Evolutionary conservation across 1,140 invertebrate genomes (phyloP).

Genomic region (Galleria mellonella): DNA sequence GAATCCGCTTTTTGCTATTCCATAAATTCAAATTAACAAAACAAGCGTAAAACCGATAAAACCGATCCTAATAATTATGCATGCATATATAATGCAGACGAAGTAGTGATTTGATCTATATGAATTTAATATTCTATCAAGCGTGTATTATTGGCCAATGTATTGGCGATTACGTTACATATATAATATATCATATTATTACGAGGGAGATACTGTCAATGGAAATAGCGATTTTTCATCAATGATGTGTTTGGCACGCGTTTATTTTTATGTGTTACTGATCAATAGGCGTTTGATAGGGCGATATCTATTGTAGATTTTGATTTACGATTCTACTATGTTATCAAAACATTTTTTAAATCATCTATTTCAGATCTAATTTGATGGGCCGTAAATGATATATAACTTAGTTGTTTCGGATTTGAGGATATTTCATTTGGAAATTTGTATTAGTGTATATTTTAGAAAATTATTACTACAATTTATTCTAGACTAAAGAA

Average conservation of each 20-base stretch:
- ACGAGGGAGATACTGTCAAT: conserved; percentile 38
- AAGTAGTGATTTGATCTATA: conserved; percentile 38
- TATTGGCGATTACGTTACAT: conserved; percentile 5
- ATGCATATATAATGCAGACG: conserved; percentile 46
- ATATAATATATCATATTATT: conserved; percentile 47
- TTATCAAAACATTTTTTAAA: conserved; percentile 25
- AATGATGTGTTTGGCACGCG: conserved; percentile 51
- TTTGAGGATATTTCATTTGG: too few relatives aligned
- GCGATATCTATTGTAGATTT: conserved; percentile 31
- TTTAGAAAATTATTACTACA: too few relatives aligned
- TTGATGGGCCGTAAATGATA: conserved; percentile 26
- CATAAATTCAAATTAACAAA: conserved; percentile 26
- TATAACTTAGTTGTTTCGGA: conserved; percentile 11
- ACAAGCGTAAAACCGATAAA: conserved; percentile 41
- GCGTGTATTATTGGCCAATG: conserved; percentile 11
- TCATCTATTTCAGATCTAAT: conserved; percentile 13
- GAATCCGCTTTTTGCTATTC: not conserved
- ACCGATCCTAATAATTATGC: conserved; percentile 26
- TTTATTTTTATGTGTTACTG: conserved; percentile 42
- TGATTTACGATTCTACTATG: conserved; percentile 50
- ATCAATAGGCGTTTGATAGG: conserved; percentile 57
- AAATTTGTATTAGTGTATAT: too few relatives aligned
- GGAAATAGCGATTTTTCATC: conserved; percentile 46
- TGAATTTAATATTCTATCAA: conserved; percentile 58
- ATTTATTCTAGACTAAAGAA: too few relatives aligned